Evolutionary conservation across 2,113 vertebrate genomes (phyloP).

Genomic region (Urocitellus parryii): DNA sequence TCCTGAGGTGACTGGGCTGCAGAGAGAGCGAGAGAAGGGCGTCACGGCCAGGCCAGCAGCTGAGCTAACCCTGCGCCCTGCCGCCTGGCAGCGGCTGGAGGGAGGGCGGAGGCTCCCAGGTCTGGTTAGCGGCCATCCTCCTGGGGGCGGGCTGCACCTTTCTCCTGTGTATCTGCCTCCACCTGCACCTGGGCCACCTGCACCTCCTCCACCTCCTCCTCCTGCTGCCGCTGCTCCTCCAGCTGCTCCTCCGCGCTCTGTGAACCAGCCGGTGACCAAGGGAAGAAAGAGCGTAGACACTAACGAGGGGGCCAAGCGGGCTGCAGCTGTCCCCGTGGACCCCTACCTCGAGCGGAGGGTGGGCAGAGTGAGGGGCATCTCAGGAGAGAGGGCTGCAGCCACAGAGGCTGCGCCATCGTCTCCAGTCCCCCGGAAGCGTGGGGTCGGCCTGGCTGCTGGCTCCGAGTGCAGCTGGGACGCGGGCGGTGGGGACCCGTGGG

Average conservation of each 20-base stretch:
- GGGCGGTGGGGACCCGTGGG: neutral
- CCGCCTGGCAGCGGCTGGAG: slow-evolving; percentile 80
- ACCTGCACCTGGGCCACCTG: slow-evolving; percentile 84
- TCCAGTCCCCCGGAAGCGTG: neutral
- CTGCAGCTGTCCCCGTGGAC: slow-evolving; percentile 22
- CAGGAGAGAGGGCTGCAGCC: slow-evolving; percentile 70
- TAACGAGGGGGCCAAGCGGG: slow-evolving; percentile 57
- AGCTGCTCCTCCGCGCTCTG: slow-evolving; percentile 87
- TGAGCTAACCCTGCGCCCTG: slow-evolving; percentile 74
- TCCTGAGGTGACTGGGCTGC: slow-evolving; percentile 82
- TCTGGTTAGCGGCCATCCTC: slow-evolving; percentile 81
- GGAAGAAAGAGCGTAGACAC: slow-evolving; percentile 87
- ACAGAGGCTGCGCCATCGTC: neutral
- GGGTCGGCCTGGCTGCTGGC: neutral
- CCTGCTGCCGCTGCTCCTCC: slow-evolving; percentile 85
- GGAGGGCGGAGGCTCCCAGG: slow-evolving; percentile 77
- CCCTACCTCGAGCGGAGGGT: slow-evolving; percentile 88
- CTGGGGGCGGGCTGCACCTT: slow-evolving; percentile 89
- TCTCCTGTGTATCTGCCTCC: slow-evolving; percentile 87
- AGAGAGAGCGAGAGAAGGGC: slow-evolving; percentile 84
- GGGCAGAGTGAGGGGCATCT: slow-evolving; percentile 92
- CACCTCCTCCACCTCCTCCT: slow-evolving; percentile 87
- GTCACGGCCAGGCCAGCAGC: slow-evolving; percentile 80
- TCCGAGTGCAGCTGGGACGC: rapidly evolving
- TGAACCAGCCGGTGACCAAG: slow-evolving; percentile 86